Evolutionary conservation across 2,888 invertebrate genomes (phyloP).

Genomic region (Nezara viridula): DNA sequence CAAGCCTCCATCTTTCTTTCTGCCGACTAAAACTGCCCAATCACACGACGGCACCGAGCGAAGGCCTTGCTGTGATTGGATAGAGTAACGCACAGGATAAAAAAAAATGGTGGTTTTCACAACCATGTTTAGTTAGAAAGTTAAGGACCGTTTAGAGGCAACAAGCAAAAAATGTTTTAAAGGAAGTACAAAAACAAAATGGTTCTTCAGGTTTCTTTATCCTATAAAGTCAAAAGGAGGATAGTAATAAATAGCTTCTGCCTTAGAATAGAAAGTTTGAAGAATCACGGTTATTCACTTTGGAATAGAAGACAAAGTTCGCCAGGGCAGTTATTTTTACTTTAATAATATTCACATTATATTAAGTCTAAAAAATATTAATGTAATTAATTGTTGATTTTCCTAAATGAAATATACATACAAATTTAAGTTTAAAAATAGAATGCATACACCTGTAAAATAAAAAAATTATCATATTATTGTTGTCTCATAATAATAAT

Average conservation of each 20-base stretch:
- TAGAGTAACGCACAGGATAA: not conserved
- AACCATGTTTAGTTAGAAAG: constrained; percentile 38
- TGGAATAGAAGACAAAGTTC: not conserved
- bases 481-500: too few relatives aligned
- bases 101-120: constrained; percentile 45
- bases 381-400: too few relatives aligned
- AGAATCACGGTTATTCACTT: not conserved
- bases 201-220: not conserved
- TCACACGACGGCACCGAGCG: constrained; percentile 16
- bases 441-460: too few relatives aligned
- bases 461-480: too few relatives aligned
- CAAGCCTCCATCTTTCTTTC: constrained; percentile 43
- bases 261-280: not conserved
- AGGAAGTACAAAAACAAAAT: constrained; percentile 31
- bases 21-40: not conserved
- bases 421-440: too few relatives aligned
- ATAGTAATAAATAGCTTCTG: not conserved
- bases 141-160: not conserved
- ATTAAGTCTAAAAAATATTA: too few relatives aligned
- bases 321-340: not conserved
- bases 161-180: not conserved
- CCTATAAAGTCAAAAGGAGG: not conserved
- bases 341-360: too few relatives aligned
- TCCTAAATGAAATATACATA: too few relatives aligned
- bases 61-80: constrained; percentile 43